phyloP scores from a whole-genome alignment of 2,113 vertebrate species.

The Sigmodon hispidus region DNA sequence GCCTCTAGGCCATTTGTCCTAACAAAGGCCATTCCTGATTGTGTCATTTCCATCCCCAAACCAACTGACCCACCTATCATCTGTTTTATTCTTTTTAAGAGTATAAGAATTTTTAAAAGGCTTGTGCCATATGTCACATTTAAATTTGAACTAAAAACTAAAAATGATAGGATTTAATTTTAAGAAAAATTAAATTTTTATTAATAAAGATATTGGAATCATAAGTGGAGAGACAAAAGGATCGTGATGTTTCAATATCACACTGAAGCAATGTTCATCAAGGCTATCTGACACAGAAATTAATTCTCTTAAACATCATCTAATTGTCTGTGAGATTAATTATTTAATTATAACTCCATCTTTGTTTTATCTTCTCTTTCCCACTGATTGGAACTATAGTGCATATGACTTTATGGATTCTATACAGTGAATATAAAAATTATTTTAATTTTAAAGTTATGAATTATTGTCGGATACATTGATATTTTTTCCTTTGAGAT shows the following conservation, averaged over 20 bases:
- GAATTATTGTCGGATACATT: not conserved
- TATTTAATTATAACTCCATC: constrained; percentile 25
- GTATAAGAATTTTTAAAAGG: not conserved
- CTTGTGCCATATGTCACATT: not conserved
- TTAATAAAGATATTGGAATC: not conserved
- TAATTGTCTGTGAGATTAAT: constrained; percentile 19
- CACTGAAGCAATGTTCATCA: not conserved
- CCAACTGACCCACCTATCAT: not conserved
- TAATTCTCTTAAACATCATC: constrained; percentile 3
- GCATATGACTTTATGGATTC: not conserved
- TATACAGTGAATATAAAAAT: not conserved
- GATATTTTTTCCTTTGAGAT: not conserved
- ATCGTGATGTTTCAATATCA: not conserved
- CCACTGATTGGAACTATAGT: not conserved
- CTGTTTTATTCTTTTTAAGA: not conserved
- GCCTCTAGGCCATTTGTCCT: not conserved
- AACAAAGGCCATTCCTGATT: not conserved
- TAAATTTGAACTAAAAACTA: not conserved
- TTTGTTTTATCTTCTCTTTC: constrained; percentile 35
- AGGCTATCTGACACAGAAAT: not conserved
- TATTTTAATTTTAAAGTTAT: not conserved
- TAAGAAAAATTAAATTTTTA: not conserved
- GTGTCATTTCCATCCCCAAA: not conserved
- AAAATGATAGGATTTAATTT: not conserved
- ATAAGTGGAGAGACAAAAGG: not conserved